Percentiles rank a stretch among this genome's conserved stretches.
Conservation (phyloP, 2,113 vertebrate species). For the Percopsis transmontana region DNA sequence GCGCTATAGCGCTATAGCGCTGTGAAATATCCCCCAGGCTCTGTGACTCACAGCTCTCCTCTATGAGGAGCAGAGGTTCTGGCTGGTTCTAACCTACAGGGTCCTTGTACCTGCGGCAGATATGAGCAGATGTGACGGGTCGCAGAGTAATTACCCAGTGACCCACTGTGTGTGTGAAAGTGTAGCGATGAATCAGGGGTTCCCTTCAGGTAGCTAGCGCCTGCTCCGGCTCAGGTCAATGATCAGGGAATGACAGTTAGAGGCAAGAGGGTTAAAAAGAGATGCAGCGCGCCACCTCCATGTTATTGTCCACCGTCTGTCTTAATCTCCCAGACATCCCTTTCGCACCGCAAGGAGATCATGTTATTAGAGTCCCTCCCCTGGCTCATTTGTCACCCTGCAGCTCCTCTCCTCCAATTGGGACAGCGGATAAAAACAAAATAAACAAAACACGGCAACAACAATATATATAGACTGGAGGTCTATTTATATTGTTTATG, state of each 20-base stretch:
- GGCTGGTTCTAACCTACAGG: constrained; percentile 37
- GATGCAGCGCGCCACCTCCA: constrained; percentile 57
- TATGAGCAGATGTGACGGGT: constrained; percentile 61
- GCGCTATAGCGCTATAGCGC: no score
- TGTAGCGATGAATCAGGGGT: constrained; percentile 56
- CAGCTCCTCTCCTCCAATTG: constrained; percentile 52
- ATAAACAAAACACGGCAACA: constrained; percentile 15
- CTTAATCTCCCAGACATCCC: constrained; percentile 68
- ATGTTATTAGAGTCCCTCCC: constrained; percentile 75
- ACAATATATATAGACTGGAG: constrained; percentile 58
- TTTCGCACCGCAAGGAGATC: constrained; percentile 70
- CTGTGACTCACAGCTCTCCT: constrained; percentile 24
- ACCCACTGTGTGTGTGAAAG: constrained; percentile 55
- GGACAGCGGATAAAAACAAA: constrained; percentile 41
- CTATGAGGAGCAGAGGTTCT: constrained; percentile 31
- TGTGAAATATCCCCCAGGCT: constrained; percentile 28
- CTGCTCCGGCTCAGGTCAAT: constrained; percentile 56
- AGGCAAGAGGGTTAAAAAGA: constrained; percentile 65
- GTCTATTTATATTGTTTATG: constrained; percentile 58
- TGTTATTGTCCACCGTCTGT: constrained; percentile 72
- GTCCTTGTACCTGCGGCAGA: constrained; percentile 59
- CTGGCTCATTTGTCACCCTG: constrained; percentile 73
- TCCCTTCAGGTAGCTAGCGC: constrained; percentile 62
- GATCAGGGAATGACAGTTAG: constrained; percentile 74
- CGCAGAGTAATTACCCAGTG: constrained; percentile 68